Conservation (phyloP, 2,888 invertebrate species). For the Melieria crassipennis region DNA sequence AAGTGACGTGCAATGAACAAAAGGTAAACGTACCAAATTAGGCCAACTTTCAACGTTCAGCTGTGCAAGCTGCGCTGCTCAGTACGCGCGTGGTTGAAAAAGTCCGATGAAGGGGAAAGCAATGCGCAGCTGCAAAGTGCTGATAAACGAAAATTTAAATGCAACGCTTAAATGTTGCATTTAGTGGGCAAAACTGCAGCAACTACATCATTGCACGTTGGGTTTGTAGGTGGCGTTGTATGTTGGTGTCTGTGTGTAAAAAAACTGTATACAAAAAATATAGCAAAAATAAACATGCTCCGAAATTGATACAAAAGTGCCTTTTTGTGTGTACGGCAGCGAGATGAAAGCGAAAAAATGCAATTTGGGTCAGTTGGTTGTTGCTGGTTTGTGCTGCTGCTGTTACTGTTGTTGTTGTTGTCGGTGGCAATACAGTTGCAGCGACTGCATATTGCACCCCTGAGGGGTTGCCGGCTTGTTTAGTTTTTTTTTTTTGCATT, state of each 20-base stretch:
- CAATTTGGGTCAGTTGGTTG: constrained; percentile 30
- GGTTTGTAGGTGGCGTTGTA: too few species aligned
- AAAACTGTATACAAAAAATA: background rate
- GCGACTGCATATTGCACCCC: constrained; percentile 20
- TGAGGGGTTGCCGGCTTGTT: background rate
- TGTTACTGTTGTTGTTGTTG: constrained; percentile 5
- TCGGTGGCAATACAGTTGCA: background rate
- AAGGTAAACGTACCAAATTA: background rate
- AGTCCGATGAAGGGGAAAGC: background rate
- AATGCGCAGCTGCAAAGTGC: background rate
- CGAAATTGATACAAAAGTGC: constrained; percentile 31
- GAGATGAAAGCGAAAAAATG: constrained; percentile 32
- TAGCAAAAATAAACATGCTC: background rate
- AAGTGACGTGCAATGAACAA: background rate
- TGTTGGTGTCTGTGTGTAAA: too few species aligned
- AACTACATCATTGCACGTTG: background rate
- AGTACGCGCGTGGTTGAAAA: background rate
- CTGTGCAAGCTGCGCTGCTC: background rate
- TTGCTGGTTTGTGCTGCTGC: background rate
- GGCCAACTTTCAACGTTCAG: too few species aligned
- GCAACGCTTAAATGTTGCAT: constrained; percentile 23
- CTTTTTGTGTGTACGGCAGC: background rate
- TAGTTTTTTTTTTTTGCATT: background rate
- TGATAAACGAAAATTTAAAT: constrained; percentile 26
- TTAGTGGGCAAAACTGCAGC: background rate